Evolutionary conservation across 2,888 invertebrate species (phyloP).

Genomic region (Dynastes maya): DNA sequence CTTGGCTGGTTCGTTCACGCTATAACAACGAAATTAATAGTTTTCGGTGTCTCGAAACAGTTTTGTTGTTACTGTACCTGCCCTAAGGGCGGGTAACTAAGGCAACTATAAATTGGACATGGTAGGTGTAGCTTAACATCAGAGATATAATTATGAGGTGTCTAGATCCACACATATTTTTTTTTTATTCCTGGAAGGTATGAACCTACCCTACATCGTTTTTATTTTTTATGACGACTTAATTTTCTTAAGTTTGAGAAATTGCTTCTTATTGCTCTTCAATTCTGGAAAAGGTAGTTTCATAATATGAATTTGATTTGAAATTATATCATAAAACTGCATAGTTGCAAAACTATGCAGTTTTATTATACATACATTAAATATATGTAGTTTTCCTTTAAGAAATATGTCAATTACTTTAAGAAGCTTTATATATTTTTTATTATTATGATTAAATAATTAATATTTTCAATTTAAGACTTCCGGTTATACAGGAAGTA

Average conservation of each 20-base stretch:
- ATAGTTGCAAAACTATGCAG: no score
- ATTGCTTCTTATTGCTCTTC: background rate
- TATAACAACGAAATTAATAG: slow-evolving; percentile 51
- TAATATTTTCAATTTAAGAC: no score
- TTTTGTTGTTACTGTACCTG: slow-evolving; percentile 43
- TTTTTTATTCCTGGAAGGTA: slow-evolving; percentile 40
- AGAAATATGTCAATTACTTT: no score
- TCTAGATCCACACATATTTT: slow-evolving; percentile 53
- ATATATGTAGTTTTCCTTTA: no score
- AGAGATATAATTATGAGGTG: slow-evolving; percentile 57
- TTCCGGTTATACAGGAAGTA: no score
- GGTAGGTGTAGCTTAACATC: slow-evolving; percentile 54
- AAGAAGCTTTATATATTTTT: no score
- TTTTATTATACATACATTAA: no score
- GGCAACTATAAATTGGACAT: slow-evolving; percentile 52
- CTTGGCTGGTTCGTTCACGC: slow-evolving; percentile 41
- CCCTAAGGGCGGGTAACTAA: slow-evolving; percentile 45
- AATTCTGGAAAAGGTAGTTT: background rate
- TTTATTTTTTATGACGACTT: slow-evolving; percentile 44
- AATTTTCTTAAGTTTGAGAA: slow-evolving; percentile 27
- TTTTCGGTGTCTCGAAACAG: slow-evolving; percentile 29
- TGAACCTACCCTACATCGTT: slow-evolving; percentile 12
- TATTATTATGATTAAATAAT: no score
- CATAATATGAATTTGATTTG: background rate
- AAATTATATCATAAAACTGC: no score